Evolutionary conservation across 2,113 vertebrate species (phyloP).

Genomic region (Neogale vison): DNA sequence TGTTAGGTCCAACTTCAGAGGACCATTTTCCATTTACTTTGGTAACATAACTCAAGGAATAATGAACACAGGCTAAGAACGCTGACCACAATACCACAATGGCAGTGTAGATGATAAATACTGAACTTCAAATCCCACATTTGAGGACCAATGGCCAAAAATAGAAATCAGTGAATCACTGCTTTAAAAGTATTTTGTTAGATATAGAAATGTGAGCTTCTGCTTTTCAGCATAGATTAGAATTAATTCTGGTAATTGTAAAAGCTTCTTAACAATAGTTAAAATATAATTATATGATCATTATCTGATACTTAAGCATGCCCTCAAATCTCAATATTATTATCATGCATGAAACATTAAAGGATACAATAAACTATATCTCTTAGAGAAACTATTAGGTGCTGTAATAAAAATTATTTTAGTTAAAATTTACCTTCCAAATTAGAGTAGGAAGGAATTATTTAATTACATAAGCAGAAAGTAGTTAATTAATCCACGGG

Average conservation of each 20-base stretch:
- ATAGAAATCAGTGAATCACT: background rate
- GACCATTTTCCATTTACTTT: slow-evolving; percentile 12
- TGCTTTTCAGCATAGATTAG: slow-evolving; percentile 11
- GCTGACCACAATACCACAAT: background rate
- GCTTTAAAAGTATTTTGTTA: background rate
- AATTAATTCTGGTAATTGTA: slow-evolving; percentile 11
- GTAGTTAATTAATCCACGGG: background rate
- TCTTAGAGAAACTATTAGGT: background rate
- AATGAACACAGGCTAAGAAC: background rate
- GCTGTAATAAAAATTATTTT: background rate
- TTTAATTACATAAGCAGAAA: background rate
- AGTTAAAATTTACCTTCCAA: slow-evolving; percentile 11
- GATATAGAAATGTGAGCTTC: background rate
- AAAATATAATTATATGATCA: background rate
- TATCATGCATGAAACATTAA: background rate
- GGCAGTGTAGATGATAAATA: slow-evolving; percentile 7
- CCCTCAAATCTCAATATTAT: slow-evolving; percentile 13
- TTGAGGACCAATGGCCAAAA: background rate
- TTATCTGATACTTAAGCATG: background rate
- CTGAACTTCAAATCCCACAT: background rate
- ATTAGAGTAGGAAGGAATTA: background rate
- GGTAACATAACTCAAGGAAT: background rate
- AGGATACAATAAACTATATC: background rate
- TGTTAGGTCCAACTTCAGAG: slow-evolving; percentile 12
- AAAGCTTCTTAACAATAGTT: background rate